Base-by-base conservation (phyloP, 2,888 invertebrate species). In the Apocheima hispidaria region DNA sequence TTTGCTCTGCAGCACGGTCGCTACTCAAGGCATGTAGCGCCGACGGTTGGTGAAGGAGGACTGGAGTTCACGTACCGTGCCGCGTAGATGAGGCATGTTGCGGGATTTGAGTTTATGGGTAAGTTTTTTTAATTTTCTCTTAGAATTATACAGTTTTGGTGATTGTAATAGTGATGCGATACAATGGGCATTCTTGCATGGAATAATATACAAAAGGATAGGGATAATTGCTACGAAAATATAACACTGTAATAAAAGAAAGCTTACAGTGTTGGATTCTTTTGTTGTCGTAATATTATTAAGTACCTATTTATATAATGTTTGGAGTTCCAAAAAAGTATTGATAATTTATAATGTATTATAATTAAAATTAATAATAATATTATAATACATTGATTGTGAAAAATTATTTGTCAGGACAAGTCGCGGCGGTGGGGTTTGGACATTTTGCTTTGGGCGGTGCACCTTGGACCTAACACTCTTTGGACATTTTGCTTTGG, bases 11-110 rank as follows among this genome's bases (percentile, higher is more conserved):
- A 4, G 41, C 41, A 43, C 46, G 33, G 38, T 43, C 20, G 14
- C 30, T 4, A 4, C 21, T 16, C 36, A 14, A 53, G 44, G 51
- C 61, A 62, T 61, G 58, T 44, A 50, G 52, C 44, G 36, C 33
- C 51, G 38, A 40, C 65, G 55, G 59, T 53, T 56, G 48, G 61
- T 44, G 16, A 44, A 26, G 14, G 38, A 46, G 14, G n/a, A 65
- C 65, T 65, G 58, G n/a, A 53, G 44, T 30, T 35, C 14, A n/a
- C 35, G 35, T 33, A 5, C 26, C 21, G 43, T 10, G 18, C 10
- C 10, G 20, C 14, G 12, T 38, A 36, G 52, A 21, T 48, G 23
- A 48, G 20, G n/a, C 33, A 14, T 49, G 16, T 2, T 28, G 28
- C n/a, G 35, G 12, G 41, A 49, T 49, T 41, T 40, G 35, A 43